A percentile compares a stretch with the other conserved stretches of the same genome.
phyloP scores from a whole-genome alignment of 2,888 invertebrate species.

The Acanthococcus lagerstroemiae region DNA sequence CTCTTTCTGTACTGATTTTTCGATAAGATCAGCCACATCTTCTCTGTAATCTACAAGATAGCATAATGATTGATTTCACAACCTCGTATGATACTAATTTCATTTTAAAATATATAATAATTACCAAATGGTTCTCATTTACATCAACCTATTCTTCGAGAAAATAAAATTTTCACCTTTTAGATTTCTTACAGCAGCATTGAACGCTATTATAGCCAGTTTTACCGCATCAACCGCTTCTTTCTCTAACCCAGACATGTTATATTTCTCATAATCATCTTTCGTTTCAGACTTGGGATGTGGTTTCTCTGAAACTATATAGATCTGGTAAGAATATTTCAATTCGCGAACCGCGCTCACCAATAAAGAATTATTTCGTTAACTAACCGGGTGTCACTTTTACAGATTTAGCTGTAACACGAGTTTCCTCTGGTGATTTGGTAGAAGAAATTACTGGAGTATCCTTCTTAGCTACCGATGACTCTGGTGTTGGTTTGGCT shows the following conservation, averaged over 20 bases:
- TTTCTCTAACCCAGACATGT: conserved; percentile 7
- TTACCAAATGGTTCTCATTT: neutral
- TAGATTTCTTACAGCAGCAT: conserved; percentile 8
- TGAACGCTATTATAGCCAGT: conserved; percentile 4
- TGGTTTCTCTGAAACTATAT: conserved; percentile 7
- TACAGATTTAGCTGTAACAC: neutral
- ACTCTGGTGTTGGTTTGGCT: neutral
- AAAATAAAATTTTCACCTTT: neutral
- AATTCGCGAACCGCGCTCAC: too few species aligned
- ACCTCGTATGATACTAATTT: too few species aligned
- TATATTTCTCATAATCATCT: conserved; percentile 13
- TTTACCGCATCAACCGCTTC: neutral
- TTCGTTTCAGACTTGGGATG: neutral
- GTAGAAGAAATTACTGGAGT: neutral
- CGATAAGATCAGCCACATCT: conserved; percentile 17
- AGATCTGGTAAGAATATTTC: too few species aligned
- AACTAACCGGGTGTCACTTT: too few species aligned
- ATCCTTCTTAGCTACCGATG: neutral
- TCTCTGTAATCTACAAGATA: conserved; percentile 5
- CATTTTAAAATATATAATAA: neutral
- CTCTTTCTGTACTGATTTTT: conserved; percentile 19
- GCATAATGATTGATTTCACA: neutral
- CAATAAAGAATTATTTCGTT: too few species aligned
- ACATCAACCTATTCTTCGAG: neutral
- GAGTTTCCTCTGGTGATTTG: neutral